A percentile compares a stretch with the other conserved stretches of the same genome.
phyloP scores from a whole-genome alignment of 2,888 invertebrate species.

The Drosophila melanocephala region DNA sequence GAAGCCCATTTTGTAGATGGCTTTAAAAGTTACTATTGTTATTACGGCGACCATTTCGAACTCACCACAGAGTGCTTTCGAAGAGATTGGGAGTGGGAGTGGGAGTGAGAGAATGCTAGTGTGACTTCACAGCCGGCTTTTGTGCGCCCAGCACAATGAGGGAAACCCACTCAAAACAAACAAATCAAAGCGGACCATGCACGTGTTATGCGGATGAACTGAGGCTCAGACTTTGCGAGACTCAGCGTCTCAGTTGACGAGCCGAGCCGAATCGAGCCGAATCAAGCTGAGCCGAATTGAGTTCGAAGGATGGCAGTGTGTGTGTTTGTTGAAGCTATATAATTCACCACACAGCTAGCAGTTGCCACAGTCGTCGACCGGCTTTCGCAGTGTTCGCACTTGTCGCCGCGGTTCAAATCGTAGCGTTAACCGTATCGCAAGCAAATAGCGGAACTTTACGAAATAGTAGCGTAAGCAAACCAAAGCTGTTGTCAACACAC shows the following conservation, averaged over 20 bases:
- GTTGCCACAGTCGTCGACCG: conserved; percentile 74
- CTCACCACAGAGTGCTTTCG: not conserved
- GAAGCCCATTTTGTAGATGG: conserved; percentile 16
- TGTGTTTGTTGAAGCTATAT: conserved; percentile 40
- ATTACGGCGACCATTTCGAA: not conserved
- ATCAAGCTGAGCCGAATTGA: conserved; percentile 22
- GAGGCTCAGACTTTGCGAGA: conserved; percentile 20
- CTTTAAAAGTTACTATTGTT: conserved; percentile 27
- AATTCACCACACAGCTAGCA: conserved; percentile 63
- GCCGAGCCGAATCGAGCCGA: conserved; percentile 1
- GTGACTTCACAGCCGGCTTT: conserved; percentile 48
- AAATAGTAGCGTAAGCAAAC: conserved; percentile 48
- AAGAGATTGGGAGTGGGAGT: not conserved
- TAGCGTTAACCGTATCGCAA: conserved; percentile 2
- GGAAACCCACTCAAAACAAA: conserved; percentile 62
- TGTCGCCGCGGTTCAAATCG: conserved; percentile 34
- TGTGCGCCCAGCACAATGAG: conserved; percentile 22
- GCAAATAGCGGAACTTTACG: conserved; percentile 29
- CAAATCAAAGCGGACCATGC: conserved; percentile 60
- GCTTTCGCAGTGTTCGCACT: conserved; percentile 67
- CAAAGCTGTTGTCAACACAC: conserved; percentile 60
- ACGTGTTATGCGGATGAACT: conserved; percentile 50
- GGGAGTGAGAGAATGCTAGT: not conserved
- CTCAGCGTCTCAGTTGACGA: conserved; percentile 11
- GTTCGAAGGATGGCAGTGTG: conserved; percentile 31